Evolutionary conservation across 2,797 vertebrate species (phyloP).

Genomic region (Tympanoctomys barrerae): DNA sequence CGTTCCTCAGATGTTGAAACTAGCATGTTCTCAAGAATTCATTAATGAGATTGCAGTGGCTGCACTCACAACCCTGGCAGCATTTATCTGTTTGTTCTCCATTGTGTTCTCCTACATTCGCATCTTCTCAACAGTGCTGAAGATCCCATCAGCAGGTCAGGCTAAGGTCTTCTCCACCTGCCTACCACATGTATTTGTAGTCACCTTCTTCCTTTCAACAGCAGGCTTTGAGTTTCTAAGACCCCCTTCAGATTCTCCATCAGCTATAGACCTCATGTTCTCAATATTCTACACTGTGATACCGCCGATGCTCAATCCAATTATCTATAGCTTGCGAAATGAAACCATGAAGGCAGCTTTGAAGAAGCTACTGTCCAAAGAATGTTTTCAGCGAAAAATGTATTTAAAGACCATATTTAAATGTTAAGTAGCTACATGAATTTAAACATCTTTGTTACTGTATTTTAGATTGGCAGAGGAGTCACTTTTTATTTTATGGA

Average conservation of each 20-base stretch:
- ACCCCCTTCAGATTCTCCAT: conserved; percentile 49
- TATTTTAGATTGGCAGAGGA: not conserved
- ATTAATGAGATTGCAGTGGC: conserved; percentile 65
- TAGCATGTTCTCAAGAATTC: conserved; percentile 71
- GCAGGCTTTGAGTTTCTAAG: conserved; percentile 76
- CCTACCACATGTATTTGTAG: conserved; percentile 75
- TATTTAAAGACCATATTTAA: conserved; percentile 62
- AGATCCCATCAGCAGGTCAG: conserved; percentile 60
- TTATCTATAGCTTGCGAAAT: conserved; percentile 79
- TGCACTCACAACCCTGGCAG: conserved; percentile 58
- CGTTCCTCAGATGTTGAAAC: conserved; percentile 72
- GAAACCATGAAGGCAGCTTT: conserved; percentile 70
- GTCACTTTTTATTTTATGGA: not conserved
- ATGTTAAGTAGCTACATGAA: not conserved
- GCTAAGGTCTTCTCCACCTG: conserved; percentile 78
- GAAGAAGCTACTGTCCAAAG: conserved; percentile 67
- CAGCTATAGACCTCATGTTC: conserved; percentile 57
- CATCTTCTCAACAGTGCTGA: conserved; percentile 74
- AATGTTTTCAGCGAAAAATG: conserved; percentile 46
- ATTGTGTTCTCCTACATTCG: conserved; percentile 61
- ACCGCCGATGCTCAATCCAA: conserved; percentile 73
- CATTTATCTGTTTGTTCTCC: conserved; percentile 63
- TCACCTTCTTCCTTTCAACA: conserved; percentile 74
- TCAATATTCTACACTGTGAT: conserved; percentile 73
- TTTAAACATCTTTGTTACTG: not conserved